Base-by-base conservation (phyloP, 1,140 invertebrate genomes). In the Lordiphosa mommai region DNA sequence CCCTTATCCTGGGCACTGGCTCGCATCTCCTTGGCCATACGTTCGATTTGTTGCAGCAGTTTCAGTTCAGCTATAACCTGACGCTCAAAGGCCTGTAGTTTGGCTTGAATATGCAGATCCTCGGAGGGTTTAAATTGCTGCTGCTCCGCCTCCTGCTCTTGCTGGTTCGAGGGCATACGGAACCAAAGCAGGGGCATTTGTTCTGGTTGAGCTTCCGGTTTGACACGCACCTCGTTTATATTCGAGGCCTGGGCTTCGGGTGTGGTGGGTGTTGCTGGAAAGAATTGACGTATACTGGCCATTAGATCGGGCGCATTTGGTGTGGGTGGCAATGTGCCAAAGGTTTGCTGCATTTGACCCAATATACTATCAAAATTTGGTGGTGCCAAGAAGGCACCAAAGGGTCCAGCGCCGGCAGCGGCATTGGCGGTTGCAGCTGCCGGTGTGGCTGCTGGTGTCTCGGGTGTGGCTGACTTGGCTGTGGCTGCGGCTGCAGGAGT, bases 221-320 rank as follows among this genome's bases (percentile, higher is more conserved):
- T 72, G 0, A 88, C 86, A 12, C 86, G 65, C 17, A 88, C 80
- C 50, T 88, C 86, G 6, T 69, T 76, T 9, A 88, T 84, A 6
- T 87, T 68, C 0, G 86, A 88, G 14, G 85, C 74, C 17, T 66
- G 65, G 10, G 38, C 37, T 13, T 12, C n/a, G 13, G 46, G 8
- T 27, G 33, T 20, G 13, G 13, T 1, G 23, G 44, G 12, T 8
- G 41, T 16, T 34, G 60, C 47, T 9, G 43, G 61, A 46, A 47
- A 63, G 38, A 74, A 52, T 17, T 55, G 57, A 13, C 61, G 44
- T 8, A 86, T 14, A 9, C 50, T 40, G 1, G 44, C 16, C 17
- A 85, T 33, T 3, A 79, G 52, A 9, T 63, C 55, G 0, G 50
- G n/a, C 0, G 49, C 49, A 2, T 36, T 33, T 4, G 51, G 33